Evolutionary conservation across 2,888 invertebrate species (phyloP).

Genomic region (Ommatoiulus sabulosus): DNA sequence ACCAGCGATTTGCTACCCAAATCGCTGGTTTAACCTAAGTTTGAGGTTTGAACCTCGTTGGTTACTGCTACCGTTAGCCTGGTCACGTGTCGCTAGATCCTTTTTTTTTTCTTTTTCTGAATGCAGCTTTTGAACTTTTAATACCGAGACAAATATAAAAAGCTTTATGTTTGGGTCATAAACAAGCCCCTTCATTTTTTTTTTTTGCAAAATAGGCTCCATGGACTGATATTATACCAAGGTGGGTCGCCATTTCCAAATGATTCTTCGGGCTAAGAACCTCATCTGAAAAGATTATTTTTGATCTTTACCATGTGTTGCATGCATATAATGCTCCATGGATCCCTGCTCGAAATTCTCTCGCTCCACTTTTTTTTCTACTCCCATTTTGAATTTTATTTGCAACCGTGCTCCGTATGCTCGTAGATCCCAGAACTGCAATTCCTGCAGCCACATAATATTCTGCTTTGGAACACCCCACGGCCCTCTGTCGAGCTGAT

Average conservation of each 20-base stretch:
- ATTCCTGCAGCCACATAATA: constrained; percentile 45
- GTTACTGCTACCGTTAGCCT: no score
- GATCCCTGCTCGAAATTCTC: not conserved
- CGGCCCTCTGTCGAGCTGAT: constrained; percentile 32
- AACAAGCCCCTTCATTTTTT: not conserved
- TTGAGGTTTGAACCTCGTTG: no score
- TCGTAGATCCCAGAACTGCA: constrained; percentile 24
- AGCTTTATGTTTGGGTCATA: not conserved
- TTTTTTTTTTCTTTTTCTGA: not conserved
- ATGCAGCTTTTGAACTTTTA: not conserved
- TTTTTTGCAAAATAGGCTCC: not conserved
- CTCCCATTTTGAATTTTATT: constrained; percentile 8
- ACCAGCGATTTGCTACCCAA: no score
- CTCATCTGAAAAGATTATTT: constrained; percentile 47
- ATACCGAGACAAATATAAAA: not conserved
- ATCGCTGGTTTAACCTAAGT: no score
- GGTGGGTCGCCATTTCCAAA: constrained; percentile 35
- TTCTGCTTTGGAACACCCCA: constrained; percentile 35
- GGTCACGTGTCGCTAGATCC: not conserved
- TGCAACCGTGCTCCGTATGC: not conserved
- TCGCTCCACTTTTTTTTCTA: constrained; percentile 33
- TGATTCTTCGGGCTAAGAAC: constrained; percentile 44
- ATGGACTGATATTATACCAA: not conserved
- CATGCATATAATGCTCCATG: constrained; percentile 18
- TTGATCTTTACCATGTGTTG: constrained; percentile 51